Evolutionary conservation across 2,888 invertebrate genomes (phyloP).

Genomic region (Sesia bembeciformis): DNA sequence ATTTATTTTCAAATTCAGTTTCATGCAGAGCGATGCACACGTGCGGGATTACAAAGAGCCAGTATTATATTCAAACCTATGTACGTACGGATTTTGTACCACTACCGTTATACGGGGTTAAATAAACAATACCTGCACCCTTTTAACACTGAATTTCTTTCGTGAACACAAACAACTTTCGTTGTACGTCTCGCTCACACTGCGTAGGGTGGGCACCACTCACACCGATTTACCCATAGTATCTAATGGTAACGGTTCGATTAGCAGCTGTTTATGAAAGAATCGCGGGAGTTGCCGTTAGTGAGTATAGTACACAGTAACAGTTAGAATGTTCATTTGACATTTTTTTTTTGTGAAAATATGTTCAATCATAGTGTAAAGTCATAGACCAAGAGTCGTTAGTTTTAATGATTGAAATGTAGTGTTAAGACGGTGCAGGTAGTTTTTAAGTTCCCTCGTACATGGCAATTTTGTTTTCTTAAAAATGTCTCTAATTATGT

Average conservation of each 20-base stretch:
- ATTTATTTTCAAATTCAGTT: constrained; percentile 45
- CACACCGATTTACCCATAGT: no score
- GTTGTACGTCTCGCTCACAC: background rate
- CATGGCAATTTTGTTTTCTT: no score
- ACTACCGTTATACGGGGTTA: background rate
- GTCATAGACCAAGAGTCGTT: background rate
- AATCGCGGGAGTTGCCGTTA: no score
- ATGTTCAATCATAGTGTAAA: background rate
- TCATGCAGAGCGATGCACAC: constrained; percentile 51
- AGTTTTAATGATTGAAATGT: no score
- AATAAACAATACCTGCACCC: no score
- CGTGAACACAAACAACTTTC: background rate
- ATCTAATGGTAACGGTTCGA: no score
- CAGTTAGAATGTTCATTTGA: background rate
- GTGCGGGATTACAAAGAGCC: constrained; percentile 33
- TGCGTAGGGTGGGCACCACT: no score
- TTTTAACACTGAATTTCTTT: no score
- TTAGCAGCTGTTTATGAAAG: no score
- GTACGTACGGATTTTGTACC: constrained; percentile 49
- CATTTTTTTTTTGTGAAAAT: background rate
- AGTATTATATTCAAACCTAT: constrained; percentile 26
- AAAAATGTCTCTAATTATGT: background rate
- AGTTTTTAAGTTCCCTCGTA: no score
- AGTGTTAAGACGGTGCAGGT: no score
- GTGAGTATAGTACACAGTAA: no score